phyloP scores from a whole-genome alignment of 2,888 invertebrate species.

The Lepidochitona cinerea region DNA sequence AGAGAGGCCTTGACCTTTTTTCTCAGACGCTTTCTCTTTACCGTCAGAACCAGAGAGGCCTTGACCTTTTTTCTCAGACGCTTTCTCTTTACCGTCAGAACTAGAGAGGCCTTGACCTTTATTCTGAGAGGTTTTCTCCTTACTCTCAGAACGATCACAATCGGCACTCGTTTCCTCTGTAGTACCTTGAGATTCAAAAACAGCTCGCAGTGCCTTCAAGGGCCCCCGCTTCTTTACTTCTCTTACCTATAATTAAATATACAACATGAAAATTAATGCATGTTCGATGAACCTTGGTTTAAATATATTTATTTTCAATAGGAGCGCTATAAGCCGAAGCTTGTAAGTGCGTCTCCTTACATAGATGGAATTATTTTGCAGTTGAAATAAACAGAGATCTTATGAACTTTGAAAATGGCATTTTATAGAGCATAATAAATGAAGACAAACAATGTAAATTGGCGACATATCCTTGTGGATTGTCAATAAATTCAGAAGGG shows the following conservation, averaged over 20 bases:
- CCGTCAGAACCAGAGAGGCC: neutral
- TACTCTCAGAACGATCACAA: no score
- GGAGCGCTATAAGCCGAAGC: no score
- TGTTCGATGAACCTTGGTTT: neutral
- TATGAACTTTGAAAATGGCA: no score
- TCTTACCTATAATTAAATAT: neutral
- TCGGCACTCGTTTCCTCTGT: neutral
- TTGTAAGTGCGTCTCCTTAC: no score
- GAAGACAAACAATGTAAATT: no score
- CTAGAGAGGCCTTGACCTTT: neutral
- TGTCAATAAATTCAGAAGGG: no score
- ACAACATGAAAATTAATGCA: neutral
- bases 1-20: neutral
- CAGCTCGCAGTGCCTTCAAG: constrained; percentile 46
- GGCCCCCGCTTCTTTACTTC: constrained; percentile 54
- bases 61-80: neutral
- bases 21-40: neutral
- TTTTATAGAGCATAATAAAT: no score
- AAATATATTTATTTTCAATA: no score
- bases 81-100: neutral
- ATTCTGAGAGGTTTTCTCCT: neutral
- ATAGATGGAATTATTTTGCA: no score
- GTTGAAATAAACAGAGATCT: no score
- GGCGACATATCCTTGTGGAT: no score
- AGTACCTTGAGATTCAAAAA: neutral